Evolutionary conservation across 2,888 invertebrate species (phyloP).

Genomic region (Melanargia galathea): DNA sequence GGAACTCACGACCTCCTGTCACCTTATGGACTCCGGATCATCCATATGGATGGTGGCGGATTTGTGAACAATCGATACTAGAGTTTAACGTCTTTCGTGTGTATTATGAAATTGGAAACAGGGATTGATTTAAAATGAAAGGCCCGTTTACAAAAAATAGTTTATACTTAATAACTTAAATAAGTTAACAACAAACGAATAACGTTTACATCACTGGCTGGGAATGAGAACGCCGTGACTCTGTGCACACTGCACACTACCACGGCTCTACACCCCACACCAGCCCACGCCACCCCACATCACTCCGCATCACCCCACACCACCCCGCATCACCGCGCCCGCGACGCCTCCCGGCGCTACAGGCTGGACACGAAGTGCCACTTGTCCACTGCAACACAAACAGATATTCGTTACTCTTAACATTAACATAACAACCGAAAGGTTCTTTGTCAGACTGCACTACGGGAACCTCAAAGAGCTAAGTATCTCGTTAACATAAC

Average conservation of each 20-base stretch:
- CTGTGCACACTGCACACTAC: too few relatives aligned
- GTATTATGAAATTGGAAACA: background rate
- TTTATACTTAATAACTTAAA: constrained; percentile 15
- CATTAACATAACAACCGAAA: background rate
- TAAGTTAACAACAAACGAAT: constrained; percentile 23
- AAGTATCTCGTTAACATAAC: background rate
- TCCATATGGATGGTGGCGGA: too few relatives aligned
- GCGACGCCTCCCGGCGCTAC: constrained; percentile 41
- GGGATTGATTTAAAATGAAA: background rate
- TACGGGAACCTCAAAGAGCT: background rate
- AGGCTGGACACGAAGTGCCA: constrained; percentile 70
- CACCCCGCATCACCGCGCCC: too few relatives aligned
- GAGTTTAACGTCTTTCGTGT: too few relatives aligned
- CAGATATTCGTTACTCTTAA: background rate
- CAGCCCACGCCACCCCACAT: too few relatives aligned
- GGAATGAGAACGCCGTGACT: too few relatives aligned
- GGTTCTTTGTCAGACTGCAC: background rate
- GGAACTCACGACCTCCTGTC: too few relatives aligned
- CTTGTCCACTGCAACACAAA: constrained; percentile 65
- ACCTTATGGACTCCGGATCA: too few relatives aligned
- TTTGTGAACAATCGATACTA: too few relatives aligned
- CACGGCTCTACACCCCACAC: too few relatives aligned
- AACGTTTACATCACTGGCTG: background rate
- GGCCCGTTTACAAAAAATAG: constrained; percentile 18
- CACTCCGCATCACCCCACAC: too few relatives aligned